Evolutionary conservation across 2,888 invertebrate genomes (phyloP), one percentile per base, ranked within the genome.

Genomic region (Dynastes tityus): DNA sequence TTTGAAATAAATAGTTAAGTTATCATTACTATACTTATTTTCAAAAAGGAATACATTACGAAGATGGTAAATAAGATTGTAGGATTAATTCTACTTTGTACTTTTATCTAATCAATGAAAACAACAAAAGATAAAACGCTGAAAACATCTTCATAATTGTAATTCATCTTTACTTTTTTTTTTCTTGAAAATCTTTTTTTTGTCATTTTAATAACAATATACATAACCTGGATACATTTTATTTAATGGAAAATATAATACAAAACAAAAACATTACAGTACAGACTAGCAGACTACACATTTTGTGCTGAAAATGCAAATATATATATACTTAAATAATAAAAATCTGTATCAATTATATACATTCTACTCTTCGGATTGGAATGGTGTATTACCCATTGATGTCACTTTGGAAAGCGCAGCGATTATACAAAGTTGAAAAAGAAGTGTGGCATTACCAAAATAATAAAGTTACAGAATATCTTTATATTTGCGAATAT

Each of bases 211-310:
- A 22, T 73, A 73, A 73, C 58, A 73, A 73, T 16, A 70, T 71
- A n/a, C 32, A 58, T 37, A 58, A 73, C 55, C 37, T 58, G 61
- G 37, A 16, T 73, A 73, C 73, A 73, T 73, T 73, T 58, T 58
- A 22, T 73, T 58, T 73, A 76, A 76, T 67, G 49, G 55, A 65
- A 53, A 77, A 77, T 68, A 77, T 77, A 77, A 61, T 77, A 77
- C 70, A 77, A 77, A 77, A 77, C 77, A 77, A 77, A 70, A 65
- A 67, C 40, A 76, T 63, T 77, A 77, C 32, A 77, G 45, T 77
- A 71, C 37, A 77, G 77, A 77, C 77, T 77, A 77, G 77, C 70
- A 73, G 73, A 37, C 58, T 73, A 73, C 73, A 73, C 73, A 58
- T 73, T 16, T 55, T 58, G 55, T 58, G 73, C 37, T 58, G 37